Conservation (phyloP, 64 coral and sea anemone genomes). For the Pachyseris speciosa region DNA sequence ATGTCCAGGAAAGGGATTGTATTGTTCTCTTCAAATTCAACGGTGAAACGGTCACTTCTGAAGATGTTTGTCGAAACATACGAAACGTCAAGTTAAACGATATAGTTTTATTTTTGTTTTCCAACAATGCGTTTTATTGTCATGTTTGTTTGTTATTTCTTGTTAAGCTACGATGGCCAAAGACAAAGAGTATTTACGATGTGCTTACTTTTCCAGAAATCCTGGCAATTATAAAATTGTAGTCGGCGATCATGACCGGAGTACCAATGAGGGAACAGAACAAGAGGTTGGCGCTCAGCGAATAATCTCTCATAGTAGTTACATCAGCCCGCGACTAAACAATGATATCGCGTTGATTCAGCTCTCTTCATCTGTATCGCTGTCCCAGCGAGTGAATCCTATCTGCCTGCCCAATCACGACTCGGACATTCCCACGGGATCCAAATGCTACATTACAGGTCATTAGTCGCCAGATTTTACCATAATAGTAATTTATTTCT, state of each 20-base stretch:
- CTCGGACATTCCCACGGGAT: constrained; percentile 61
- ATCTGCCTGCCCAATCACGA: constrained; percentile 67
- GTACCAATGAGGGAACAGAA: constrained; percentile 73
- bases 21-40: too few species aligned
- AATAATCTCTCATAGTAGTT: constrained; percentile 59
- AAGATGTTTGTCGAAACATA: too few species aligned
- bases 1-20: too few species aligned
- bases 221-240: constrained; percentile 58
- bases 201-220: constrained; percentile 5
- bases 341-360: constrained; percentile 86
- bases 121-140: too few species aligned
- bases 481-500: too few species aligned
- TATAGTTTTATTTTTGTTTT: too few species aligned
- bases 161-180: not conserved
- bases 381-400: constrained; percentile 65
- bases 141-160: too few species aligned
- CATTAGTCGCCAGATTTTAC: not conserved
- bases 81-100: too few species aligned
- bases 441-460: constrained; percentile 80
- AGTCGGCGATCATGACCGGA: constrained; percentile 80
- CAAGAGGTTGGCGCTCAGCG: constrained; percentile 41
- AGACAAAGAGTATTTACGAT: not conserved
- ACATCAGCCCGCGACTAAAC: constrained; percentile 40
- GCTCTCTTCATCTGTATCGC: constrained; percentile 16
- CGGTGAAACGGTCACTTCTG: too few species aligned